Percentiles rank a stretch among this genome's conserved stretches.
These are phyloP conservation scores for honey bee (Apis mellifera) DNA, from an alignment of 1,140 invertebrate genomes.

Conservation along the genomic window Amel_HAv3.1 CM009937.2:11723501-11724000, in stretches of 20 bases:
- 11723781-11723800: conserved; percentile 29
- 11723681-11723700: conserved; percentile 41
- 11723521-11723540: not conserved
- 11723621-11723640: conserved; percentile 23
- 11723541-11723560: not conserved
- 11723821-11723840: no score
- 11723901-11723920: no score
- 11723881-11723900: no score
- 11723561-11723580: not conserved
- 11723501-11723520: not conserved
- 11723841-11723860: no score
- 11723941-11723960: not conserved
- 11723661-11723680: conserved; percentile 15
- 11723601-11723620: conserved; percentile 29
- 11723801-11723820: conserved; percentile 1
- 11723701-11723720: conserved; percentile 64
- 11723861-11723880: no score
- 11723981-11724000: no score
- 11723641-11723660: conserved; percentile 42
- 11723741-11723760: not conserved
- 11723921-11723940: conserved; percentile 23
- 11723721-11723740: conserved; percentile 60
- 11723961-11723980: no score
- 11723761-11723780: conserved; percentile 13
- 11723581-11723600: conserved; percentile 28